Percentiles rank a stretch among this genome's conserved stretches.
These are phyloP conservation scores for Yponomeuta cagnagella DNA, from an alignment of 2,888 invertebrate genomes.

Conservation along the genomic window DNA sequence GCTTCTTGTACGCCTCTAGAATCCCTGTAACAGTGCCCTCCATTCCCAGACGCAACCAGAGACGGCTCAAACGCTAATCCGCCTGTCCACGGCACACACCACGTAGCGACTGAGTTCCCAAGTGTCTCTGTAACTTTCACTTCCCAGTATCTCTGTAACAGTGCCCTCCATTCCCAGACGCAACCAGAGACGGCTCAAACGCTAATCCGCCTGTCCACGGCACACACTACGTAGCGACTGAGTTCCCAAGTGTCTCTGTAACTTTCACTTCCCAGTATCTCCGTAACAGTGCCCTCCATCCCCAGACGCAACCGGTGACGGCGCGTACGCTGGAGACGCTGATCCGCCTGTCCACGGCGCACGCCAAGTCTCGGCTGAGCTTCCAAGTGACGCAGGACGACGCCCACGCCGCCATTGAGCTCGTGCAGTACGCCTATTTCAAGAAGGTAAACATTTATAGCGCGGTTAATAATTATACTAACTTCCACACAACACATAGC, in stretches of 20 bases:
- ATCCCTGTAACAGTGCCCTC: no score
- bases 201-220: conserved; percentile 96
- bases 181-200: conserved; percentile 99
- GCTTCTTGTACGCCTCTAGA: no score
- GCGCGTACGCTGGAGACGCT: conserved; percentile 97
- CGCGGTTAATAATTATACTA: background rate
- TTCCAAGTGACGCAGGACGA: conserved; percentile 89
- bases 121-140: no score
- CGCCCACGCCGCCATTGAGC: conserved; percentile 92
- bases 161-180: conserved; percentile 76
- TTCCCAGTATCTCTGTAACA: no score
- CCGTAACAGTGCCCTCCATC: conserved; percentile 1
- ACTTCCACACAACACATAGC: no score
- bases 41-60: no score
- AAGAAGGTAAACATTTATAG: conserved; percentile 81
- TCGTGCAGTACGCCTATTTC: conserved; percentile 96
- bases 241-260: no score
- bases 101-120: no score
- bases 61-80: no score
- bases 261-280: no score
- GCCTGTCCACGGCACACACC: no score
- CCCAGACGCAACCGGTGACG: conserved; percentile 97
- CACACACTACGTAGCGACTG: no score
- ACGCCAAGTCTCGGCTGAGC: conserved; percentile 95
- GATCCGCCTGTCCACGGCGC: conserved; percentile 97